These are phyloP conservation scores for Oreotragus oreotragus DNA, from an alignment of 2,113 vertebrate species.

Conservation along the genomic window DNA sequence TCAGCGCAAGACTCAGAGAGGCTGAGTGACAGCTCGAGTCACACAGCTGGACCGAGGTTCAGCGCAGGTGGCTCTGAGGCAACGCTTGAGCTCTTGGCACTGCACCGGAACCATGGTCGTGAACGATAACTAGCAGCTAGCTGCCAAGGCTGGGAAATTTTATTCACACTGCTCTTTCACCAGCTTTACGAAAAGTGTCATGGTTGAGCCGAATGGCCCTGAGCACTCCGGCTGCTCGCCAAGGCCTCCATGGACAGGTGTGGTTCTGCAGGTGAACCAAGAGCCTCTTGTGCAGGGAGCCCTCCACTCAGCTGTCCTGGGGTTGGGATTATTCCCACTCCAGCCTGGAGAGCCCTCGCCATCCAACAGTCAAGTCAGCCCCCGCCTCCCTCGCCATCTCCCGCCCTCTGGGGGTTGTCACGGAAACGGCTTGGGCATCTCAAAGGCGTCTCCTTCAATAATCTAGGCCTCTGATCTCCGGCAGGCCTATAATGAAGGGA, in stretches of 20 bases:
- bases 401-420: constrained; percentile 78
- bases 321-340: constrained; percentile 49
- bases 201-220: fast-evolving
- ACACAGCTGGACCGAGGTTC: background rate
- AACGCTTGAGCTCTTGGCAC: background rate
- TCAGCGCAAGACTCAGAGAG: background rate
- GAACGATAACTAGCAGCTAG: fast-evolving
- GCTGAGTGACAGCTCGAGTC: background rate
- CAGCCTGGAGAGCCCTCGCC: constrained; percentile 64
- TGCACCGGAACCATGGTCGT: fast-evolving
- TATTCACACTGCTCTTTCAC: fast-evolving
- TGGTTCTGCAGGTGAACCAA: background rate
- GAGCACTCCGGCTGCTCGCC: background rate
- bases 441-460: constrained; percentile 84
- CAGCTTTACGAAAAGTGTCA: background rate
- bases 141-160: fast-evolving
- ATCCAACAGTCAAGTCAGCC: constrained; percentile 40
- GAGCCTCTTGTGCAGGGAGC: constrained; percentile 17
- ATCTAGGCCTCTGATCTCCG: constrained; percentile 84
- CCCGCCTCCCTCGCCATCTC: background rate
- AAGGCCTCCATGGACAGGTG: background rate
- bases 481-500: constrained; percentile 83
- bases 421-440: constrained; percentile 82
- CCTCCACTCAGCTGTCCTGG: constrained; percentile 63
- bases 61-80: fast-evolving